Conservation (phyloP, 2,113 vertebrate genomes). For the Poecile atricapillus region DNA sequence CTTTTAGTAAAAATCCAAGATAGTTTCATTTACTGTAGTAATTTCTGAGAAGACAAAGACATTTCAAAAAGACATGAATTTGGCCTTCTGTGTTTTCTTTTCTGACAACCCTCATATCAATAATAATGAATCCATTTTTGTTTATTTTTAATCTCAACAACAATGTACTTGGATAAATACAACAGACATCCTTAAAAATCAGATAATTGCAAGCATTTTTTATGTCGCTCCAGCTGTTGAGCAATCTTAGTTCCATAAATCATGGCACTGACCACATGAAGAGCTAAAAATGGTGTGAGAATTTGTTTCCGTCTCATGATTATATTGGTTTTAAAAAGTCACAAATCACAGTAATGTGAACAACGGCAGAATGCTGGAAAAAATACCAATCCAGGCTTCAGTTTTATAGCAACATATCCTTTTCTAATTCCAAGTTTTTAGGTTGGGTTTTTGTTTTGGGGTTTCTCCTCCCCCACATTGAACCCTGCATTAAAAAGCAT, state of each 20-base stretch:
- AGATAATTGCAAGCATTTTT: neutral
- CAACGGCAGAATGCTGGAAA: neutral
- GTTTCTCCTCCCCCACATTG: fast-evolving
- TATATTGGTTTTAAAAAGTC: neutral
- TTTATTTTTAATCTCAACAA: neutral
- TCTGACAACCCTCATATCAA: neutral
- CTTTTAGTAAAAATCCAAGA: neutral
- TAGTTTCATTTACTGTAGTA: neutral
- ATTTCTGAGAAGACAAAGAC: neutral
- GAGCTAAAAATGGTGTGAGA: conserved; percentile 5
- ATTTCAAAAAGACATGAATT: neutral
- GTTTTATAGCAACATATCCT: neutral
- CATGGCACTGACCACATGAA: neutral
- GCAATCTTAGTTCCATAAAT: neutral
- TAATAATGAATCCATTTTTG: neutral
- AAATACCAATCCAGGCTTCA: neutral
- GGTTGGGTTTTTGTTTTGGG: neutral
- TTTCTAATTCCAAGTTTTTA: neutral
- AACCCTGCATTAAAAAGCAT: neutral
- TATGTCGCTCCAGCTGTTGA: neutral
- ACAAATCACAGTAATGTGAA: neutral
- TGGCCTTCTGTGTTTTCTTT: neutral
- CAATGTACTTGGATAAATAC: neutral
- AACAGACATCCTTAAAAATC: neutral
- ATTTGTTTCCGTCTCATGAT: neutral